A percentile compares a stretch with the other conserved stretches of the same genome.
Conservation (phyloP, 1,140 invertebrate genomes). For the Dufourea novaeangliae region DNA sequence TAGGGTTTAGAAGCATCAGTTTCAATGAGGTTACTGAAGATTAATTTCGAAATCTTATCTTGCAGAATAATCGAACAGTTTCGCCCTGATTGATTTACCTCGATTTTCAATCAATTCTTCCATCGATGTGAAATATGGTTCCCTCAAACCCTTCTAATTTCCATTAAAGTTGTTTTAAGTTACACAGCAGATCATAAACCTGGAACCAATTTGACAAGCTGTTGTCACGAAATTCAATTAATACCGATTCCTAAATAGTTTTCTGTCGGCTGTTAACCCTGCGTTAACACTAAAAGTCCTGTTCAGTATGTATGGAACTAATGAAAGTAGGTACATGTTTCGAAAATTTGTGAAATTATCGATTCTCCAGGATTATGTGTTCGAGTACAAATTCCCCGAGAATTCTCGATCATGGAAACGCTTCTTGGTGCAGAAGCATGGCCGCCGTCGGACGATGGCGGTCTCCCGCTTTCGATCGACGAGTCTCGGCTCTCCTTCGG, state of each 20-base stretch:
- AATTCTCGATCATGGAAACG: conserved; percentile 29
- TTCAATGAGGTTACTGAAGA: neutral
- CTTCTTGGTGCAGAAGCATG: conserved; percentile 48
- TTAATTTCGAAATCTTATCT: neutral
- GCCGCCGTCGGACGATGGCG: conserved; percentile 72
- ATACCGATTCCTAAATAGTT: neutral
- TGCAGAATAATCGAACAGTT: neutral
- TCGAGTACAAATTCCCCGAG: neutral
- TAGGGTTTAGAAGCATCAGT: neutral
- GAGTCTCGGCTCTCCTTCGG: conserved; percentile 27
- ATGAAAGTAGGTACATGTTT: no score
- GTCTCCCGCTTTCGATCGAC: conserved; percentile 46
- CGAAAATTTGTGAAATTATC: no score
- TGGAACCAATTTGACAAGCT: neutral
- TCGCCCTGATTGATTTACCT: neutral
- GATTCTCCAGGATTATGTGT: no score
- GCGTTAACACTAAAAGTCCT: no score
- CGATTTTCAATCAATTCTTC: neutral
- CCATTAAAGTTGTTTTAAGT: neutral
- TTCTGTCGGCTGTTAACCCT: no score
- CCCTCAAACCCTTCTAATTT: neutral
- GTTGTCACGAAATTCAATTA: neutral
- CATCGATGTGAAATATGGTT: neutral
- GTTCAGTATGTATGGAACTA: no score
- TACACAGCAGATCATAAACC: neutral